Base-by-base conservation (phyloP, 2,113 vertebrate genomes). In the Parotia lawesii region DNA sequence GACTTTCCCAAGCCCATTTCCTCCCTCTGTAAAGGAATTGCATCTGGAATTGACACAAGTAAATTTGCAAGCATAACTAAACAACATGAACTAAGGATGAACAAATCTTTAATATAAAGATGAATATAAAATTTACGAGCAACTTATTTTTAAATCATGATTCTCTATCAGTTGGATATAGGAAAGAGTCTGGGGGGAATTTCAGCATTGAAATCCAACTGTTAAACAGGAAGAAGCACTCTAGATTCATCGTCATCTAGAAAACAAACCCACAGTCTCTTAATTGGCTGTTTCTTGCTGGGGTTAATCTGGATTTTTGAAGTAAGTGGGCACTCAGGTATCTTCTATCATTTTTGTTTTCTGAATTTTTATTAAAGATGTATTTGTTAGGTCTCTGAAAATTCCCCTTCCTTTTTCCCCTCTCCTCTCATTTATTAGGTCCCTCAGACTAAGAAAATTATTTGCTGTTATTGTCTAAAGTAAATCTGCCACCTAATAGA, bases 351-450 rank as follows among this genome's bases (percentile, higher is more conserved):
- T 47, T 70, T 78, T 14, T 82, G 21, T 24, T 65, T 81, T 71
- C 37, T 28, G 23, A 69, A 33, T 38, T 53, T 85, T 72, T 90
- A 9, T 47, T 76, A 74, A 50, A 9, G 7, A 7, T 33, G 40
- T 28, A 45, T 45, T 89, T 89, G 7, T 27, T 69, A 72, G 9
- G 2, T 73, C 9, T 60, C 8, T 48, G 45, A 65, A 80, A 50
- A 37, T 35, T 76, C 16, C 15, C 0, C 2, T 77, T 45, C 27
- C 21, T 71, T 72, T 12, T 70, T 0, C 3, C 15, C 8, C 3
- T 82, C 10, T 75, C 12, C 7, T 69, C 22, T 81, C 22, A n/a
- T 81, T 66, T 74, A 60, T 65, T 70, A 66, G 11, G 27, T 45
- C 4, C 2, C 11, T n/a, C 17, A 14, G 35, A 89, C 79, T 1